These are phyloP conservation scores for Syngnathus typhle DNA, from an alignment of 2,113 vertebrate genomes.

Conservation along the genomic window DNA sequence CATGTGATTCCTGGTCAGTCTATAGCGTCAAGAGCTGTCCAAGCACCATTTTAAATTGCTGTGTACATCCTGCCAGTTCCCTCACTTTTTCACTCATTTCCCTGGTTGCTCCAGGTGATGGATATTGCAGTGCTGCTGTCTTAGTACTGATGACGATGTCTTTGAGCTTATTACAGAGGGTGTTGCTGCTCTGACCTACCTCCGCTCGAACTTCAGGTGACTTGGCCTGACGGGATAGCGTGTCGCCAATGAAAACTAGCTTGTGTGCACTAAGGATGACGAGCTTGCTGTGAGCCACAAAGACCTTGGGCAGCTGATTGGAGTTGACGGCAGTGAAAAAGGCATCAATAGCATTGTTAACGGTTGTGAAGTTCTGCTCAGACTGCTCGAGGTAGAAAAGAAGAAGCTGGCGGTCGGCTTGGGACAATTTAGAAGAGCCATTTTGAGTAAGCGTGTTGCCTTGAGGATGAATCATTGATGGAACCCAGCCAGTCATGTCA, in stretches of 20 bases:
- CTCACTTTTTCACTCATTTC: conserved; percentile 92
- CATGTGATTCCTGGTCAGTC: background rate
- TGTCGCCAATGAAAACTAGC: conserved; percentile 97
- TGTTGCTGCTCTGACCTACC: conserved; percentile 91
- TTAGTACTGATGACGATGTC: conserved; percentile 93
- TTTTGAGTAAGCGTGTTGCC: conserved; percentile 30
- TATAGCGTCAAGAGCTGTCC: conserved; percentile 82
- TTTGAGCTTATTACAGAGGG: conserved; percentile 91
- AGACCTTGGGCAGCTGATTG: conserved; percentile 96
- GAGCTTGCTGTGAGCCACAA: conserved; percentile 96
- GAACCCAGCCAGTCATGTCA: conserved; percentile 87
- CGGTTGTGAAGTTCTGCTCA: conserved; percentile 85
- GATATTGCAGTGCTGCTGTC: conserved; percentile 88
- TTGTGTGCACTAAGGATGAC: conserved; percentile 97
- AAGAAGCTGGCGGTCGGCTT: conserved; percentile 86
- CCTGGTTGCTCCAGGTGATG: conserved; percentile 76
- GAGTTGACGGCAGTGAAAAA: conserved; percentile 85
- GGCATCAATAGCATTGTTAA: conserved; percentile 89
- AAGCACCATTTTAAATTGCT: conserved; percentile 88
- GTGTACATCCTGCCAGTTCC: conserved; percentile 85
- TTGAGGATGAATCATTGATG: conserved; percentile 70
- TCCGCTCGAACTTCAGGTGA: conserved; percentile 81
- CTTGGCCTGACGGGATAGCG: conserved; percentile 89
- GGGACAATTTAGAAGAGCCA: conserved; percentile 37
- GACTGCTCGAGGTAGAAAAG: conserved; percentile 98